Evolutionary conservation across 1,140 invertebrate species (phyloP).

Genomic region (Caenorhabditis latens): DNA sequence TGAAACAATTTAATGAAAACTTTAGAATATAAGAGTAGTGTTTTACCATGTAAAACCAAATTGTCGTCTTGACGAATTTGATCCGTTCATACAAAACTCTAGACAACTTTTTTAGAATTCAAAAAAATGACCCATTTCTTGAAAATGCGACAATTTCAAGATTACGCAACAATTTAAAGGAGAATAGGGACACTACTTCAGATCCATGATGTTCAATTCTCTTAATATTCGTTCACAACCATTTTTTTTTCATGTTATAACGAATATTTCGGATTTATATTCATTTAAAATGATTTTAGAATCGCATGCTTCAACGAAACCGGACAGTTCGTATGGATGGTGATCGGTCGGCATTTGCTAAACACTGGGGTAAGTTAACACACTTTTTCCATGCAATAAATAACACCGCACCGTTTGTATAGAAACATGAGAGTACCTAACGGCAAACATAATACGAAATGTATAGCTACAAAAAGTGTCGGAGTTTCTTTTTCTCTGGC

Average conservation of each 20-base stretch:
- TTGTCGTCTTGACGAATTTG: too few species aligned
- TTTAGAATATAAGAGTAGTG: neutral
- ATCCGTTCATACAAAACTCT: too few species aligned
- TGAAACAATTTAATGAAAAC: neutral
- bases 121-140: constrained; percentile 25
- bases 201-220: too few species aligned
- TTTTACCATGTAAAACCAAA: too few species aligned
- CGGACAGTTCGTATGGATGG: constrained; percentile 48
- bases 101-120: neutral
- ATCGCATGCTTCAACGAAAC: constrained; percentile 36
- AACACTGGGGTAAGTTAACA: constrained; percentile 54
- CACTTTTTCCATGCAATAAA: constrained; percentile 43
- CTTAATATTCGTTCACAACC: too few species aligned
- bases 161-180: neutral
- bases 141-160: neutral
- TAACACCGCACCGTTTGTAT: constrained; percentile 10
- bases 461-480: constrained; percentile 2
- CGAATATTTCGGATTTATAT: too few species aligned
- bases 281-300: neutral
- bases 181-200: neutral
- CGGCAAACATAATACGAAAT: constrained; percentile 43
- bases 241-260: too few species aligned
- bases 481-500: neutral
- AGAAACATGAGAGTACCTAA: constrained; percentile 29
- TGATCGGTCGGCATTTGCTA: constrained; percentile 46